Percentiles rank a stretch among this genome's conserved stretches.
Conservation (phyloP, 2,113 vertebrate genomes). For the Pachycephala philippinensis region DNA sequence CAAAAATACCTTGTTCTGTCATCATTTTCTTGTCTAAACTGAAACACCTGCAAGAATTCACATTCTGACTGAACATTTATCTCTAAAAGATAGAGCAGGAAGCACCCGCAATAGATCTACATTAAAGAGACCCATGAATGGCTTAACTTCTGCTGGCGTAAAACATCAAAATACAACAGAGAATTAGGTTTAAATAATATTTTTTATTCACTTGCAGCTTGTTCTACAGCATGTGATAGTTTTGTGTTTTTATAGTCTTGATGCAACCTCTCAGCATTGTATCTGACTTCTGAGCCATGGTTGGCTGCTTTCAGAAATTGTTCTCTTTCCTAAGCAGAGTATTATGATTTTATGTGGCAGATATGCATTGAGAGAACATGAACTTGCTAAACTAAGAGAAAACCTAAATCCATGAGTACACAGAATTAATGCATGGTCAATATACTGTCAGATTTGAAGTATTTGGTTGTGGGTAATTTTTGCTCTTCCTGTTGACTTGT, state of each 20-base stretch:
- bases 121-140: background rate
- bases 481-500: background rate
- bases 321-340: background rate
- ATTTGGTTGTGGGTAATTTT: background rate
- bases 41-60: background rate
- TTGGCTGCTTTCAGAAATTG: background rate
- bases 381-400: background rate
- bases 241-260: background rate
- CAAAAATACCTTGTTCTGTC: background rate
- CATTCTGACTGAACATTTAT: background rate
- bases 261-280: background rate
- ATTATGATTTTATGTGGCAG: background rate
- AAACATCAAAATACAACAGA: background rate
- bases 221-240: background rate
- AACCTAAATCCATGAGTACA: background rate
- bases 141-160: background rate
- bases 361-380: background rate
- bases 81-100: background rate
- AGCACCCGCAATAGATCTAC: background rate
- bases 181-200: background rate
- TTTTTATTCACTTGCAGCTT: background rate
- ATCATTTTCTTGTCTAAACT: background rate
- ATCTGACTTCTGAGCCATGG: background rate
- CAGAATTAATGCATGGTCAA: background rate
- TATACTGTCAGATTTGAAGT: background rate